Percentiles rank a stretch among this genome's conserved stretches.
Evolutionary conservation across 2,888 invertebrate species (phyloP).

Genomic region (Acleris emargana): DNA sequence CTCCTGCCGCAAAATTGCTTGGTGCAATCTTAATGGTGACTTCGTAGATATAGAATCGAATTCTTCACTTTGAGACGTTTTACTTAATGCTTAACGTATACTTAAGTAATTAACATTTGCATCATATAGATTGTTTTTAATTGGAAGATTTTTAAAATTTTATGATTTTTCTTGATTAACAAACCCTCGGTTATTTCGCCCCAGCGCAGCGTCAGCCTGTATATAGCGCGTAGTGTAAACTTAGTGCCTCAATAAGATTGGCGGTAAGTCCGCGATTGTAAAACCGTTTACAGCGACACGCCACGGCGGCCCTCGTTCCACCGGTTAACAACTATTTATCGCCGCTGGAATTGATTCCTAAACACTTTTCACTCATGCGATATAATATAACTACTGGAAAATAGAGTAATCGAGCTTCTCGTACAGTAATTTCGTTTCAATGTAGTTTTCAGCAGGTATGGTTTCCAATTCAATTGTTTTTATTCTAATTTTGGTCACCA

Average conservation of each 20-base stretch:
- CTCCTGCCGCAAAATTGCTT: too few species aligned
- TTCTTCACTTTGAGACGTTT: too few species aligned
- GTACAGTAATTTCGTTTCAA: background rate
- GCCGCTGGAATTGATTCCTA: slow-evolving; percentile 29
- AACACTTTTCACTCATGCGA: slow-evolving; percentile 33
- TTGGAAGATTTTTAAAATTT: background rate
- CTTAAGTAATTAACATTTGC: too few species aligned
- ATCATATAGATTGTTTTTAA: too few species aligned
- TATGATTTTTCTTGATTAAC: too few species aligned
- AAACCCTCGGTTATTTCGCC: background rate
- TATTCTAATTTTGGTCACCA: too few species aligned
- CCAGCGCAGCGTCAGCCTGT: slow-evolving; percentile 19
- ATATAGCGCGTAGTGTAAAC: slow-evolving; percentile 22
- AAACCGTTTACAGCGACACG: slow-evolving; percentile 34
- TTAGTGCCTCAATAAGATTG: slow-evolving; percentile 34
- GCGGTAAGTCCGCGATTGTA: slow-evolving; percentile 27
- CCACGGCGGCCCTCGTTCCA: slow-evolving; percentile 20
- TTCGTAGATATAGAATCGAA: too few species aligned
- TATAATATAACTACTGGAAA: slow-evolving; percentile 5
- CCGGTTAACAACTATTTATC: slow-evolving; percentile 29
- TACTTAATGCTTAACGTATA: too few species aligned
- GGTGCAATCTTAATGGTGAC: too few species aligned
- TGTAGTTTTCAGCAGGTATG: background rate
- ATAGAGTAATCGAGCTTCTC: background rate
- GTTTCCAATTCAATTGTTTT: too few species aligned